These are phyloP conservation scores for Cygnus olor DNA, from an alignment of 2,797 vertebrate species.

Conservation along the genomic window DNA sequence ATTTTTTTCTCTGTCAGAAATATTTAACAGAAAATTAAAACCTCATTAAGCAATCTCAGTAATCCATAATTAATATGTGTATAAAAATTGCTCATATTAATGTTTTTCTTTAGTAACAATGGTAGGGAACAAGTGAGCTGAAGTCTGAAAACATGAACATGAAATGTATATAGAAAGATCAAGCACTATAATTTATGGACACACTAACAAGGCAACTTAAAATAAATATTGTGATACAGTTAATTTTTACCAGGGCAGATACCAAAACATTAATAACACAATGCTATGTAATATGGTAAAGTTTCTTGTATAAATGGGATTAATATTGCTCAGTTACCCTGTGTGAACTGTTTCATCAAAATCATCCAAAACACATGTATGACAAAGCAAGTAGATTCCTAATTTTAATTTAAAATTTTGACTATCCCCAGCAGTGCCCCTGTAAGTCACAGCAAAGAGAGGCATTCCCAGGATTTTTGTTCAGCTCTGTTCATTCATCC, in stretches of 20 bases:
- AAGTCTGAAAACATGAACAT: neutral
- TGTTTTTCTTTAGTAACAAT: neutral
- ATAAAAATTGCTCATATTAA: neutral
- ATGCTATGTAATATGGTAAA: neutral
- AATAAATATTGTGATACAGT: neutral
- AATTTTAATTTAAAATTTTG: neutral
- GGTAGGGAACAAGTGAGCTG: neutral
- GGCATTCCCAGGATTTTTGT: neutral
- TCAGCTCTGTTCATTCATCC: neutral
- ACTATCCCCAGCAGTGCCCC: neutral
- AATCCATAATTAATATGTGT: neutral
- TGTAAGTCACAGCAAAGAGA: neutral
- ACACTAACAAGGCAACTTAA: neutral
- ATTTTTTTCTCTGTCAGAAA: neutral
- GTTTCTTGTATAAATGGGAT: neutral
- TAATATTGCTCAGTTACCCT: neutral
- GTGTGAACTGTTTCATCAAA: neutral
- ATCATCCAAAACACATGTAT: neutral
- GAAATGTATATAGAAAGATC: neutral
- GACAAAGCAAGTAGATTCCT: neutral
- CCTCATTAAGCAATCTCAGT: neutral
- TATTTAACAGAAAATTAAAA: neutral
- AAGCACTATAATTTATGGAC: neutral
- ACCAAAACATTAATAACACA: neutral
- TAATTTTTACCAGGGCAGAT: neutral